Evolutionary conservation across 2,797 vertebrate species (phyloP).

Genomic region (Chaenodraco wilsoni): DNA sequence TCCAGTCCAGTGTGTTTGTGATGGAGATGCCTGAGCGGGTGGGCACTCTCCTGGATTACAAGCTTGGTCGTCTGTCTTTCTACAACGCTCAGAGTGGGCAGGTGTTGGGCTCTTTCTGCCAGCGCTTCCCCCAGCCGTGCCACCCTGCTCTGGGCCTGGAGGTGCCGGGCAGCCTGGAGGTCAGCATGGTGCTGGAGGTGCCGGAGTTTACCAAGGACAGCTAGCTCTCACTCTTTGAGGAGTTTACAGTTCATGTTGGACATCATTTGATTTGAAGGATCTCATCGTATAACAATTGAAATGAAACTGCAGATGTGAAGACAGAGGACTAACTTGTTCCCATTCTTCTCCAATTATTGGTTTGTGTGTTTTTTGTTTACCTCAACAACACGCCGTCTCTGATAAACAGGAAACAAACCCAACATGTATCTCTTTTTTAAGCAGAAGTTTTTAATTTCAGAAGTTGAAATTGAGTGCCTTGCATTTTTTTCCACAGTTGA

Average conservation of each 20-base stretch:
- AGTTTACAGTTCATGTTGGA: constrained; percentile 60
- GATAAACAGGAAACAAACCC: constrained; percentile 1
- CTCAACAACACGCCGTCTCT: not conserved
- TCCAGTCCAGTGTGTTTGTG: constrained; percentile 85
- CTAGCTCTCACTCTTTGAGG: constrained; percentile 69
- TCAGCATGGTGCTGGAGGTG: constrained; percentile 87
- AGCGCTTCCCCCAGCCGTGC: constrained; percentile 84
- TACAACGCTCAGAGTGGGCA: constrained; percentile 90
- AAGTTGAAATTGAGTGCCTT: constrained; percentile 1
- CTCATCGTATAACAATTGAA: constrained; percentile 13
- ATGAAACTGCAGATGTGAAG: constrained; percentile 2
- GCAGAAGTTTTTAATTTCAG: too few species aligned
- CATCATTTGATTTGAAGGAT: constrained; percentile 39
- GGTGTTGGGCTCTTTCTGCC: constrained; percentile 85
- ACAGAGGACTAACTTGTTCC: not conserved
- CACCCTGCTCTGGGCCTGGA: constrained; percentile 91
- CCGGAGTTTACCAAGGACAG: constrained; percentile 89
- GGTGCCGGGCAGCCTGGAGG: constrained; percentile 86
- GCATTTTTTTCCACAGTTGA: constrained; percentile 4
- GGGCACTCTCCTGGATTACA: constrained; percentile 91
- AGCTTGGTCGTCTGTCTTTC: constrained; percentile 86
- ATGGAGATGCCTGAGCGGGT: constrained; percentile 84
- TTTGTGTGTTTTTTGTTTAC: constrained; percentile 30
- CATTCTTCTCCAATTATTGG: not conserved
- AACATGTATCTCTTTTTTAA: not conserved